Base-by-base conservation (phyloP, 2,797 vertebrate species). In the Pangasius djambal region DNA sequence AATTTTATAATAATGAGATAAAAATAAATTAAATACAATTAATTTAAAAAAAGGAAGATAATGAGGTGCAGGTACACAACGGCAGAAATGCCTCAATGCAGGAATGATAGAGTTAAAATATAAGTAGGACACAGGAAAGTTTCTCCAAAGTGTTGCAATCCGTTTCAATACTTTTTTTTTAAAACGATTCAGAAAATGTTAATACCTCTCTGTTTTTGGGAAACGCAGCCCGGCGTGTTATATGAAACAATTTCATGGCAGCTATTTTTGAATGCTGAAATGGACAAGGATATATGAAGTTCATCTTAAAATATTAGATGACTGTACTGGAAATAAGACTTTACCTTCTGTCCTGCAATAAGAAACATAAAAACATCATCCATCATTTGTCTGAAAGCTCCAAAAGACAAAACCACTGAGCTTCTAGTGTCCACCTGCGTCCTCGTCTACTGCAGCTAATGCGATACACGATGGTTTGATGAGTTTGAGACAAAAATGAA, bases 321-420 rank as follows among this genome's bases (percentile, higher is more conserved):
- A 84, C 67, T 61, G n/a, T 85, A 52, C 63, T 78, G 87, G 72
- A 88, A 75, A 77, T 84, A 67, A 88, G 67, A 75, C 70, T 88
- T 88, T 85, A 75, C 72, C 70, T 88, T 69, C 59, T 78, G 70
- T 85, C 70, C 88, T 78, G 72, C 83, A 89, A 70, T 79, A 61
- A 86, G 65, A 70, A 67, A 50, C 83, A 67, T 67, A 67, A 84
- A 89, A 89, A 86, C 88, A 85, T 77, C 87, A 88, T 88, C 83
- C 83, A 88, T 88, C 88, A 83, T 84, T 22, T 85, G 83, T 77
- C 83, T 85, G 82, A 88, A 78, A 85, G 88, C 83, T 75, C 83
- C n/a, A 31, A 15, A 57, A 86, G 88, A 89, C 88, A 78, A 65
- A 89, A 59, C 16, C 22, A 25, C 79, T 63, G 67, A 22, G 65